These are phyloP conservation scores for Beris morrisii DNA, from an alignment of 2,888 invertebrate genomes.

Conservation along the genomic window DNA sequence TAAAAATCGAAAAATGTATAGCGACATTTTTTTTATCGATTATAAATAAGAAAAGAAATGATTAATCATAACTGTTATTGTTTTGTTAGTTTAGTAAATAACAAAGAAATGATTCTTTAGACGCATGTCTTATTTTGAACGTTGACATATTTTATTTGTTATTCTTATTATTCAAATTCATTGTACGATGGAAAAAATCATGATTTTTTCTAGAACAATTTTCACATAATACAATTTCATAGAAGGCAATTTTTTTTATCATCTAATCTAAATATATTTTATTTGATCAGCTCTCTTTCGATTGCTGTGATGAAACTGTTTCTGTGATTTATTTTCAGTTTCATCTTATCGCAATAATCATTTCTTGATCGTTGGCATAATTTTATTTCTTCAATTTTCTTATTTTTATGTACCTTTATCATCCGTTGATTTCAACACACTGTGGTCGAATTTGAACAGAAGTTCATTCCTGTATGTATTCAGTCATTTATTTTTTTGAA, in stretches of 20 bases:
- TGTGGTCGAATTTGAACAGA: constrained; percentile 4
- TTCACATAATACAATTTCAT: constrained; percentile 19
- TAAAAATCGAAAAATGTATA: neutral
- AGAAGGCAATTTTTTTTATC: no score
- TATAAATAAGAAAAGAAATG: neutral
- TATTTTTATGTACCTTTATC: constrained; percentile 21
- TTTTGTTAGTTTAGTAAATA: constrained; percentile 21
- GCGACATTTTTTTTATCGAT: neutral
- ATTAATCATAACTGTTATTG: constrained; percentile 1
- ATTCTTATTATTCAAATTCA: no score
- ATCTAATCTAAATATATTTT: no score
- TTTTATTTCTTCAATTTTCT: constrained; percentile 1
- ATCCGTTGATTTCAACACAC: constrained; percentile 11
- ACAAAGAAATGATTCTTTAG: constrained; percentile 16
- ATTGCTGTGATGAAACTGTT: neutral
- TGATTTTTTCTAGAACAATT: constrained; percentile 6
- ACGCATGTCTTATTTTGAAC: constrained; percentile 21
- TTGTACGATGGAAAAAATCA: no score
- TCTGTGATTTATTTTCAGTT: no score
- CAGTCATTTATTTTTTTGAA: neutral
- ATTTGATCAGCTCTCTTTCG: no score
- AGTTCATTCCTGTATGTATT: constrained; percentile 26
- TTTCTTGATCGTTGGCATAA: neutral
- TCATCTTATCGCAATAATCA: neutral
- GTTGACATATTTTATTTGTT: neutral